Evolutionary conservation across 2,113 vertebrate genomes (phyloP).

Genomic region (Pimephales promelas): DNA sequence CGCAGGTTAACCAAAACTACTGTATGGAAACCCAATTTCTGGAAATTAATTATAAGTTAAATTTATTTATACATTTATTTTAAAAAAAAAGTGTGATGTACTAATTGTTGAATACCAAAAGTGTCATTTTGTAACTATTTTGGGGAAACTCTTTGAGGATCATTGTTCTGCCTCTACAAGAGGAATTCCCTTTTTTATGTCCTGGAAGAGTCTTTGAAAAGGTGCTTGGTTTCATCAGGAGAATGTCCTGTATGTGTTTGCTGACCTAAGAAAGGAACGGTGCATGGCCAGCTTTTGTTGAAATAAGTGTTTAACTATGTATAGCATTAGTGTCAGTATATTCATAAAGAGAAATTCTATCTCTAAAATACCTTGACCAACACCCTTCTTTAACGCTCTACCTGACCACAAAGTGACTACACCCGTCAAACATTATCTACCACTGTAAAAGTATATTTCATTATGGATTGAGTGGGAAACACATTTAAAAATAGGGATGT

Average conservation of each 20-base stretch:
- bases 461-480: neutral
- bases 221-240: slow-evolving; percentile 6
- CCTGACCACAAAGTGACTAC: neutral
- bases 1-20: neutral
- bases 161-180: neutral
- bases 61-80: neutral
- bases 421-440: neutral
- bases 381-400: neutral
- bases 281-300: neutral
- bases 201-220: neutral
- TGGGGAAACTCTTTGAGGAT: neutral
- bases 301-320: neutral
- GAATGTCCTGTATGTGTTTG: neutral
- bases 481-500: neutral
- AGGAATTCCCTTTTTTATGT: neutral
- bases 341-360: slow-evolving; percentile 4
- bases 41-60: neutral
- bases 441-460: neutral
- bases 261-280: neutral
- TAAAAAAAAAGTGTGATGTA: neutral
- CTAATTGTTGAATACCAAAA: neutral
- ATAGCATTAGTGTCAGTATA: neutral
- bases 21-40: neutral
- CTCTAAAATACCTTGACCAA: neutral
- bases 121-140: neutral